Evolutionary conservation across 2,888 invertebrate genomes (phyloP).

Genomic region (Phaonia tiefii): DNA sequence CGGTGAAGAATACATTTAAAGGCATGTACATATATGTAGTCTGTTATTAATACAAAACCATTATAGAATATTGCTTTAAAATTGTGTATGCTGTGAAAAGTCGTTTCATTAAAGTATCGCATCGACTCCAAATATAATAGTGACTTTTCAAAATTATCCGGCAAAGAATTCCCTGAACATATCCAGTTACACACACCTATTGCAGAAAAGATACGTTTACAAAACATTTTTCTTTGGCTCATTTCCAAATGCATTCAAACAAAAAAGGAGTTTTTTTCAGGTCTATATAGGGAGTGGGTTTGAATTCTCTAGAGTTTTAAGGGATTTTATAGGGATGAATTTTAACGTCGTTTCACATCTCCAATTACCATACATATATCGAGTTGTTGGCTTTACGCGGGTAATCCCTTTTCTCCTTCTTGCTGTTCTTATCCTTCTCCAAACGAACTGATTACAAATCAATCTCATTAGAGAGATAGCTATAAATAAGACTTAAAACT

Average conservation of each 20-base stretch:
- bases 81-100: too few species aligned
- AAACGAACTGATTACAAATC: slow-evolving; percentile 41
- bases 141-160: too few species aligned
- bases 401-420: slow-evolving; percentile 44
- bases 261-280: slow-evolving; percentile 39
- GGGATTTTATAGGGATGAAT: slow-evolving; percentile 55
- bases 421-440: slow-evolving; percentile 29
- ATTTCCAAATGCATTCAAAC: slow-evolving; percentile 58
- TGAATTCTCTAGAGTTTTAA: slow-evolving; percentile 34
- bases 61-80: too few species aligned
- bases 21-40: too few species aligned
- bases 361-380: slow-evolving; percentile 62
- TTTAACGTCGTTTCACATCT: slow-evolving; percentile 59
- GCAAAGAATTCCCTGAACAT: too few species aligned
- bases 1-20: too few species aligned
- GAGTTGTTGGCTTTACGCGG: slow-evolving; percentile 47
- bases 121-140: too few species aligned
- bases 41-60: too few species aligned
- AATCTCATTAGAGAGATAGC: slow-evolving; percentile 28
- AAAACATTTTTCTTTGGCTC: slow-evolving; percentile 2
- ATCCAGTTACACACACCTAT: too few species aligned
- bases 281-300: slow-evolving; percentile 33
- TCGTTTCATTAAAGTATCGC: too few species aligned
- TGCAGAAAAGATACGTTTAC: too few species aligned
- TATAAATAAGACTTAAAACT: slow-evolving; percentile 65